A percentile compares a stretch with the other conserved stretches of the same genome.
These are phyloP conservation scores for Chrysomela aeneicollis DNA, from an alignment of 2,888 invertebrate species.

Conservation along the genomic window DNA sequence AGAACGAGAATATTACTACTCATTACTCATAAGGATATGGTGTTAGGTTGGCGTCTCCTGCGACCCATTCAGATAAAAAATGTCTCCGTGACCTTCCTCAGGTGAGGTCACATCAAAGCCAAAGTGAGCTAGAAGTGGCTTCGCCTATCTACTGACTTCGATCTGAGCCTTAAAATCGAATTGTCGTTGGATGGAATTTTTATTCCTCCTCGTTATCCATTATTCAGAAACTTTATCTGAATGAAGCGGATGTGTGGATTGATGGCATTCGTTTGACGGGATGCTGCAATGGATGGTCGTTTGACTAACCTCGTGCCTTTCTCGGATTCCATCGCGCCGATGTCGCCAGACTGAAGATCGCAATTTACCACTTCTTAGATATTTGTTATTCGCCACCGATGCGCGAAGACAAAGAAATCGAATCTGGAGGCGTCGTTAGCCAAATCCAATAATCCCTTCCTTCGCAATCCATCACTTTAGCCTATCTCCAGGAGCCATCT, in stretches of 20 bases:
- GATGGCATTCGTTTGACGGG: neutral
- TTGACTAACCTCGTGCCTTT: neutral
- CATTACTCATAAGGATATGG: too few species aligned
- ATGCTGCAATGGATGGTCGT: neutral
- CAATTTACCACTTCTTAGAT: conserved; percentile 34
- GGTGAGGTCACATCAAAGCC: too few species aligned
- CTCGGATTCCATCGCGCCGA: neutral
- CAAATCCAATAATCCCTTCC: conserved; percentile 57
- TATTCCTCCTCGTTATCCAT: too few species aligned
- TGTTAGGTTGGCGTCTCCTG: too few species aligned
- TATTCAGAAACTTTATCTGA: neutral
- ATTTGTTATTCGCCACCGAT: conserved; percentile 3
- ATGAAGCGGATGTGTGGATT: neutral
- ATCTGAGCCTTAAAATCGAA: too few species aligned
- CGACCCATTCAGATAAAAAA: too few species aligned
- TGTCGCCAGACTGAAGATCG: conserved; percentile 24
- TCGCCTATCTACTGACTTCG: too few species aligned
- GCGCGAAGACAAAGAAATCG: conserved; percentile 54
- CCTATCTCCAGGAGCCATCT: conserved; percentile 12
- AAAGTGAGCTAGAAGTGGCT: too few species aligned
- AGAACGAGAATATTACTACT: too few species aligned
- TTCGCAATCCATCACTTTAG: conserved; percentile 49
- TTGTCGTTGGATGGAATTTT: too few species aligned
- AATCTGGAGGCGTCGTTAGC: conserved; percentile 51
- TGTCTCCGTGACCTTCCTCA: too few species aligned